Percentiles rank a stretch among this genome's conserved stretches.
phyloP scores from a whole-genome alignment of 2,888 invertebrate species.

The Ophioninae sp. region DNA sequence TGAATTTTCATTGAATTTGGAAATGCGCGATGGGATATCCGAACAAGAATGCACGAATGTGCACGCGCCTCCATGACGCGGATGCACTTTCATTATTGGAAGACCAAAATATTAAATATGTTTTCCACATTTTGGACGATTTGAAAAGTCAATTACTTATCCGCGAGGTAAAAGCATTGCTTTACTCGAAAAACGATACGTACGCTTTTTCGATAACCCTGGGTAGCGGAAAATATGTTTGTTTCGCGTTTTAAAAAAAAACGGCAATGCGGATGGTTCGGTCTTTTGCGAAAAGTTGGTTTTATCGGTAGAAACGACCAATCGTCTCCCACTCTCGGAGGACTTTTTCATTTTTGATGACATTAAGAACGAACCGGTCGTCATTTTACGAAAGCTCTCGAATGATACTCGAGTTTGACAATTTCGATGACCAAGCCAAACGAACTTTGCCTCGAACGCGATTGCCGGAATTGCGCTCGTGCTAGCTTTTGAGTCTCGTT shows the following conservation, averaged over 20 bases:
- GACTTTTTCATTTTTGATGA: slow-evolving; percentile 7
- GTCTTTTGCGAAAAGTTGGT: slow-evolving; percentile 65
- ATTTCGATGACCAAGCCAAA: slow-evolving; percentile 18
- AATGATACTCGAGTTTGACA: slow-evolving; percentile 2
- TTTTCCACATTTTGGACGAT: not conserved
- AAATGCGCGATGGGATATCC: too few relatives aligned
- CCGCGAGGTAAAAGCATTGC: not conserved
- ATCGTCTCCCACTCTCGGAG: slow-evolving; percentile 27
- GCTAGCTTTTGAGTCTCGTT: slow-evolving; percentile 15
- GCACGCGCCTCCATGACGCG: too few relatives aligned
- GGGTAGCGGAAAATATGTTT: not conserved
- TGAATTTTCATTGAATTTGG: too few relatives aligned
- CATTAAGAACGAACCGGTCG: slow-evolving; percentile 27
- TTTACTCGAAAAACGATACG: not conserved
- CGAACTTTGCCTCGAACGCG: slow-evolving; percentile 5
- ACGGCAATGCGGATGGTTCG: not conserved
- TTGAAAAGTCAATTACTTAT: not conserved
- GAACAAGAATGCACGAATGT: too few relatives aligned
- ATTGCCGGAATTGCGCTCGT: slow-evolving; percentile 52
- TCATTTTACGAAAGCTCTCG: not conserved
- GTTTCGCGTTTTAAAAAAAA: not conserved
- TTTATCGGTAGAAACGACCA: slow-evolving; percentile 52
- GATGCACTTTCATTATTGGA: too few relatives aligned
- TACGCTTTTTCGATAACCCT: not conserved
- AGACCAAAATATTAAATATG: not conserved